Conservation (phyloP, 2,113 vertebrate species). For the Hippopotamus amphibius region DNA sequence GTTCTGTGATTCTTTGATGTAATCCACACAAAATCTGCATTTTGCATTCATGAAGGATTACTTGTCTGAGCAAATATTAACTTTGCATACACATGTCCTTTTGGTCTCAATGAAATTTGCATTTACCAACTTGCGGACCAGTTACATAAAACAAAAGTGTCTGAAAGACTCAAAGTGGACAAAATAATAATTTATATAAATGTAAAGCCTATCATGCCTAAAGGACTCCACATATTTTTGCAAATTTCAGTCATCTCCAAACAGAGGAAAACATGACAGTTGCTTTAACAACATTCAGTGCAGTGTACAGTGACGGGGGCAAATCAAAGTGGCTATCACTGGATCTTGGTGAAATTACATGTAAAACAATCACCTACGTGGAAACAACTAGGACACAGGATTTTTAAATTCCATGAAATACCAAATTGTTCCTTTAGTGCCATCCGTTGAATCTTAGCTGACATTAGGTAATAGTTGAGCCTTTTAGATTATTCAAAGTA, state of each 20-base stretch:
- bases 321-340: too few species aligned
- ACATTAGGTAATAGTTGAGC: neutral
- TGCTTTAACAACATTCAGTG: neutral
- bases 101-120: constrained; percentile 45
- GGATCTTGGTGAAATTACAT: neutral
- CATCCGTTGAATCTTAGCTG: neutral
- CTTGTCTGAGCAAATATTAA: constrained; percentile 58
- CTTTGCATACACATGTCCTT: constrained; percentile 23
- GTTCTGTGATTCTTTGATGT: constrained; percentile 7
- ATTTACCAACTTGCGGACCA: constrained; percentile 31
- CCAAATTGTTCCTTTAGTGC: neutral
- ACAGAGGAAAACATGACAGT: neutral
- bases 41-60: constrained; percentile 48
- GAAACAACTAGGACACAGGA: neutral
- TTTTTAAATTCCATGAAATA: neutral
- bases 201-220: neutral
- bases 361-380: neutral
- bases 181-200: constrained; percentile 35
- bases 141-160: constrained; percentile 45
- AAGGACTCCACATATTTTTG: neutral
- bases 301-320: accelerated
- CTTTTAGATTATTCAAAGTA: constrained; percentile 13
- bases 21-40: constrained; percentile 42
- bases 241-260: neutral
- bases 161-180: constrained; percentile 7